A percentile compares a stretch with the other conserved stretches of the same genome.
These are phyloP conservation scores for Tetramorium alpestre DNA, from an alignment of 1,140 invertebrate genomes.

Conservation along the genomic window DNA sequence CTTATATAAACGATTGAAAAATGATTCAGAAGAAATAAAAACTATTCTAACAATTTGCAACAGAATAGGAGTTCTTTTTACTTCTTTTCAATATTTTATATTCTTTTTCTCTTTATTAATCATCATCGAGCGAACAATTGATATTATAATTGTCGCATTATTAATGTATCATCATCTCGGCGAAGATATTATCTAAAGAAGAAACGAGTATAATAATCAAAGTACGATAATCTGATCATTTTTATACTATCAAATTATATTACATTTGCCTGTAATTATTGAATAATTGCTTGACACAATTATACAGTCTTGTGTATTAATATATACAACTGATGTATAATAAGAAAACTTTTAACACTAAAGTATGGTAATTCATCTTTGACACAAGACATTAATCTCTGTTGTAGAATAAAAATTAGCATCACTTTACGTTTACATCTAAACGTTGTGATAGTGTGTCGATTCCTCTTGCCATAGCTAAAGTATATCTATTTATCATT, in stretches of 20 bases:
- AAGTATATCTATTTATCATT: constrained; percentile 55
- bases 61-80: constrained; percentile 25
- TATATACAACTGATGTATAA: neutral
- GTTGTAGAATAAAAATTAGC: neutral
- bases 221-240: neutral
- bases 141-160: neutral
- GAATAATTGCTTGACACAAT: neutral
- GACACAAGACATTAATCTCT: neutral
- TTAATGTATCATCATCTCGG: neutral
- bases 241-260: neutral
- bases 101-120: constrained; percentile 26
- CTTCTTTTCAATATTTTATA: neutral
- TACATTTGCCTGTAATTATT: neutral
- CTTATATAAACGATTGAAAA: constrained; percentile 52
- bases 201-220: neutral
- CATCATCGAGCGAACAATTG: neutral
- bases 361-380: neutral
- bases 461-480: neutral
- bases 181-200: neutral
- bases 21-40: constrained; percentile 58
- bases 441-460: neutral
- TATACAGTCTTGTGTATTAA: neutral
- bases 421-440: neutral
- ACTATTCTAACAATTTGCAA: constrained; percentile 61
- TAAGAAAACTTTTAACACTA: neutral